Evolutionary conservation across 2,888 invertebrate species (phyloP), one percentile per base, ranked within the genome.

Genomic region (Synanthedon andrenaeformis): DNA sequence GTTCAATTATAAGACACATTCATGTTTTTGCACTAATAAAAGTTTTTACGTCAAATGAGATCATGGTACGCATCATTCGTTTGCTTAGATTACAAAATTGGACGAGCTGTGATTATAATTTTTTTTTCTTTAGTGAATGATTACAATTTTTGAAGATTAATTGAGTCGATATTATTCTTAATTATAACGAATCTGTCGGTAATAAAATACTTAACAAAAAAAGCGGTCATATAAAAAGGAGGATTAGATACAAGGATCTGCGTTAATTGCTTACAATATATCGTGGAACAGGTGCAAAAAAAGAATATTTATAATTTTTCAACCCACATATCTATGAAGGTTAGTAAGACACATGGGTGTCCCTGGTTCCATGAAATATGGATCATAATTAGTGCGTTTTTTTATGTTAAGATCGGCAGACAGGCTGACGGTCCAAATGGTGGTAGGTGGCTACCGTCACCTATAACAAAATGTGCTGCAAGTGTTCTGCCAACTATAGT

Each of bases 1-100:
- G 67, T 58, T 57, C 56, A 67, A 76, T 72, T 69, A 61, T 67
- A 60, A 62, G 61, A 61, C 56, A 63, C 56, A 59, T 53, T 57
- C 54, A 56, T 17, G 62, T 81, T 82, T 82, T 82, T 82, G 72
- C 65, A 63, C 58, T 71, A 75, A 74, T 78, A 69, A 75, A 72
- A 61, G 58, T 75, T 80, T 78, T 80, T 80, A 65, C 58, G 54
- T 55, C 53, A 62, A 79, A 76, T 81, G 80, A 82, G 77, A 74
- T 82, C 81, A 81, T 66, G 41, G 50, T 42, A 52, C 51, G 13
- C 28, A 51, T 51, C 51, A 51, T 13, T 51, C 19, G 51, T 11
- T 51, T 51, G 41, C 12, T 28, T 14, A 19, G 12, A 49, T 19
- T 51, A 41, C 41, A n/a, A 51, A 51, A 51, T 51, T 51, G n/a